Evolutionary conservation across 2,797 vertebrate genomes (phyloP), one percentile per base, ranked within the genome.

Genomic region (Gambelia wislizenii): DNA sequence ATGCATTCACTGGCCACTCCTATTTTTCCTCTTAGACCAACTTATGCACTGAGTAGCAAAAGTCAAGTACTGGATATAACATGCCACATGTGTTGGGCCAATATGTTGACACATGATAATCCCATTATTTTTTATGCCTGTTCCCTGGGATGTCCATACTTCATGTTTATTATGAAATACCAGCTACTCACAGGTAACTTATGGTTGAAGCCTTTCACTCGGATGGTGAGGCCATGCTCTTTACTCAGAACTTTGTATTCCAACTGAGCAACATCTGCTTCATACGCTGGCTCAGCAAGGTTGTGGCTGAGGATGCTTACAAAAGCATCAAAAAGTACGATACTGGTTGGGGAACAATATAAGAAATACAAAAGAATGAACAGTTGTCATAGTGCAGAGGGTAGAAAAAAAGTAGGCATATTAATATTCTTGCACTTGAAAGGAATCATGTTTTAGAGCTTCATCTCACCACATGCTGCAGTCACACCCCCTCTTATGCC

Each of bases 311-410:
- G 90, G 87, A 98, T 97, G 94, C 98, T 98, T 44, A 98, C 97
- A 16, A 97, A 98, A 89, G 97, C 91, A 94, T 98, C 98, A 39
- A 98, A 98, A 86, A 98, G 97, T 54, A 98, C 97, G 92, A 98
- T 96, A 86, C 98, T 98, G 93, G 0, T 20, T 44, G 85, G 77
- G 87, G 83, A 86, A 90, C 84, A 92, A 86, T 25, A 54, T 36
- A 86, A 13, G 0, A 54, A 18, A 81, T 25, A 27, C 20, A 52
- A 54, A 33, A 49, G 6, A 2, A 77, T 2, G 84, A 27, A 27
- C 47, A 44, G 67, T n/a, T 72, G 18, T n/a, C 54, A 16, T 25
- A 6, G 22, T 18, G 64, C 64, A 36, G n/a, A 49, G 30, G 47
- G 14, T 3, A 67, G 47, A 75, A 14, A 75, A 30, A 85, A 75